Conservation (phyloP, 2,888 invertebrate genomes). For the Eupithecia inturbata region DNA sequence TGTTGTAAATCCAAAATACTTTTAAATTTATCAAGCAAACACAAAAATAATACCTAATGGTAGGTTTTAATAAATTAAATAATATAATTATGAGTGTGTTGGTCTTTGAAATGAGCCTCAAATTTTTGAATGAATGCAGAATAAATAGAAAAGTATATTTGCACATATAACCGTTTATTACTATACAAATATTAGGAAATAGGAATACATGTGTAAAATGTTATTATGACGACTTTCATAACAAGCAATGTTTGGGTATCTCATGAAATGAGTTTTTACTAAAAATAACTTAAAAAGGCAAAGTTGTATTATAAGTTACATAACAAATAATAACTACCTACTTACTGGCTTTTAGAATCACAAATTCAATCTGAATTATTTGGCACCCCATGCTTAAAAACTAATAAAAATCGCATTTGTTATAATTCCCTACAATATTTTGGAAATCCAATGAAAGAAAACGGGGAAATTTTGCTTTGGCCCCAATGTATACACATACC, state of each 20-base stretch:
- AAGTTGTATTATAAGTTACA: slow-evolving; percentile 5
- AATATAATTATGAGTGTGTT: not conserved
- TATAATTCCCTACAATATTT: slow-evolving; percentile 2
- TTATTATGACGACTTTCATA: slow-evolving; percentile 28
- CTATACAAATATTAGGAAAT: slow-evolving; percentile 39
- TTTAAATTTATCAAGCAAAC: not conserved
- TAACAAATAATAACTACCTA: not conserved
- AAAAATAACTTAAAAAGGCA: slow-evolving; percentile 15
- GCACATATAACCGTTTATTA: slow-evolving; percentile 43
- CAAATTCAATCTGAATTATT: slow-evolving; percentile 25
- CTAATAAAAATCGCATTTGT: slow-evolving; percentile 3
- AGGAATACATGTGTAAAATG: slow-evolving; percentile 34
- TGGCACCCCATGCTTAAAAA: slow-evolving; percentile 34
- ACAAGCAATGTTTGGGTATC: slow-evolving; percentile 17
- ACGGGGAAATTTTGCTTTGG: slow-evolving; percentile 11
- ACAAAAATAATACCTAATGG: slow-evolving; percentile 7
- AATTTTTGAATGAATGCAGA: not conserved
- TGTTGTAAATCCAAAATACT: not conserved
- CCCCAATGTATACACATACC: slow-evolving; percentile 6
- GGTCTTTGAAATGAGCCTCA: not conserved
- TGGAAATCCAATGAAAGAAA: not conserved
- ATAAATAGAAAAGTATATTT: slow-evolving; percentile 13
- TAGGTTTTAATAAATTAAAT: slow-evolving; percentile 11
- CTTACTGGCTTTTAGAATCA: slow-evolving; percentile 27
- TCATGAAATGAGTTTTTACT: slow-evolving; percentile 6